Evolutionary conservation across 1,140 invertebrate genomes (phyloP).

Genomic region (Drosophila orosa): DNA sequence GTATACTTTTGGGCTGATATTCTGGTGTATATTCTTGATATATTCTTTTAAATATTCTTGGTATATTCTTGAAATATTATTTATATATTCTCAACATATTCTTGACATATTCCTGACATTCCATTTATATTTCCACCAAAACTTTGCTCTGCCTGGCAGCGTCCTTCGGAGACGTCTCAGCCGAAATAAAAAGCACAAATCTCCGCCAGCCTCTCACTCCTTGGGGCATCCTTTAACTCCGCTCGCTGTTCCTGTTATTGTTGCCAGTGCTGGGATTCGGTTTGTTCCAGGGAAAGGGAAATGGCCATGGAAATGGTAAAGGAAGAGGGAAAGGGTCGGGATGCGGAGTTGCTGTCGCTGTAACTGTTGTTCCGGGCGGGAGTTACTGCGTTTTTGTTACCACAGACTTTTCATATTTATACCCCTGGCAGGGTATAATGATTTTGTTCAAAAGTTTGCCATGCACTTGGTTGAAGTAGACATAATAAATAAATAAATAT

Average conservation of each 20-base stretch:
- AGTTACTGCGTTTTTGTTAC: constrained; percentile 38
- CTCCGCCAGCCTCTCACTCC: constrained; percentile 19
- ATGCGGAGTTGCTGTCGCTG: constrained; percentile 36
- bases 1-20: constrained; percentile 12
- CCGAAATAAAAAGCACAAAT: constrained; percentile 23
- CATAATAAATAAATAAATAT: too few species aligned
- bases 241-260: constrained; percentile 26
- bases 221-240: neutral
- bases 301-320: neutral
- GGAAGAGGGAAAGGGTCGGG: neutral
- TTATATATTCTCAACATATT: neutral
- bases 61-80: neutral
- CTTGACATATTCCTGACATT: too few species aligned
- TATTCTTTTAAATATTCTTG: neutral
- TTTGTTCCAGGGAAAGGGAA: neutral
- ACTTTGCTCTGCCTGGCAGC: too few species aligned
- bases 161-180: neutral
- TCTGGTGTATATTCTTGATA: neutral
- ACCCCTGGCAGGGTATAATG: too few species aligned
- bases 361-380: constrained; percentile 40
- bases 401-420: constrained; percentile 55
- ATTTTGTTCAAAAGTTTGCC: too few species aligned
- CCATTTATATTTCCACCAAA: too few species aligned
- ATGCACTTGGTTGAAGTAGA: too few species aligned
- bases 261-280: constrained; percentile 21